Percentiles rank a stretch among this genome's conserved stretches.
Conservation (phyloP, 1,140 invertebrate species). For the Bombus pascuorum region DNA sequence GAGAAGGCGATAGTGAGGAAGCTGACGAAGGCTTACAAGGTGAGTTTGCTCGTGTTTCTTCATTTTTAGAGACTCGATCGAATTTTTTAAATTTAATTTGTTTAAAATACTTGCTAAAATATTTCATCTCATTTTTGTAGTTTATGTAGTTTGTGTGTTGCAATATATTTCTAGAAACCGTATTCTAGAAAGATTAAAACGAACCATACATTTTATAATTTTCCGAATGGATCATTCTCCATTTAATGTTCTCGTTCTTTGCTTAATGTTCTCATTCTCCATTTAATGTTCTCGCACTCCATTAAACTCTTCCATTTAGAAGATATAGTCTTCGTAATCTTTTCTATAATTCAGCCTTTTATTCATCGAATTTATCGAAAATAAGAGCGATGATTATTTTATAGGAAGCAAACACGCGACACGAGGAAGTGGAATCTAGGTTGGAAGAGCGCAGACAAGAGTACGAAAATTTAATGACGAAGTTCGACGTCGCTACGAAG, state of each 20-base stretch:
- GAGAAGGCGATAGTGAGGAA: conserved; percentile 68
- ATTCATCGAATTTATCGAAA: too few relatives aligned
- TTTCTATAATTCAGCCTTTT: too few relatives aligned
- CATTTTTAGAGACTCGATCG: neutral
- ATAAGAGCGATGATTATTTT: neutral
- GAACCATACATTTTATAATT: too few relatives aligned
- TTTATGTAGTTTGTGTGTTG: neutral
- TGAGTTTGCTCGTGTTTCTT: conserved; percentile 40
- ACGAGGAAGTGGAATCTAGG: conserved; percentile 52
- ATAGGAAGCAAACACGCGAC: conserved; percentile 63
- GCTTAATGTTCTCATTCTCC: too few relatives aligned
- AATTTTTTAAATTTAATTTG: too few relatives aligned
- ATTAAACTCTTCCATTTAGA: too few relatives aligned
- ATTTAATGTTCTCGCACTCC: too few relatives aligned
- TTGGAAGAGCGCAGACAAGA: conserved; percentile 50
- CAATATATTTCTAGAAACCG: neutral
- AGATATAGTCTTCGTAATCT: too few relatives aligned
- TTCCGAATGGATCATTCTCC: too few relatives aligned
- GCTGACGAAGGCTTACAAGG: conserved; percentile 72
- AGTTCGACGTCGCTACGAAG: conserved; percentile 67
- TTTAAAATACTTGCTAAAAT: neutral
- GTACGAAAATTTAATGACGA: conserved; percentile 56
- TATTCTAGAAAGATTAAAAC: too few relatives aligned
- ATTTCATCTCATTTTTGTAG: neutral
- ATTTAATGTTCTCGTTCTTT: too few relatives aligned